Evolutionary conservation across 2,113 vertebrate species (phyloP).

Genomic region (Cyrtonyx montezumae): DNA sequence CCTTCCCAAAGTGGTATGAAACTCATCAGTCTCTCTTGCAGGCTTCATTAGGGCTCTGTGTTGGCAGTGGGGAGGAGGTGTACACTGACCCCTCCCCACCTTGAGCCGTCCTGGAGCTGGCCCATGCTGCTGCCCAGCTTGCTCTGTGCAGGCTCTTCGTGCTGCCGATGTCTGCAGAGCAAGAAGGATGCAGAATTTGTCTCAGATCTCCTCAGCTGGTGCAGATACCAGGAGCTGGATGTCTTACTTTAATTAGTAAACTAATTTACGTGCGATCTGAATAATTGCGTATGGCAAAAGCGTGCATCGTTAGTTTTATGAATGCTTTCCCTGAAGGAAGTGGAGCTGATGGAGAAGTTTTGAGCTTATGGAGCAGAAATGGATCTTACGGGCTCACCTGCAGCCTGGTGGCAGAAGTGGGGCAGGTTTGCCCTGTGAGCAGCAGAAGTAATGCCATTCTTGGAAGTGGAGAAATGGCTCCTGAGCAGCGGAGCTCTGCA

Average conservation of each 20-base stretch:
- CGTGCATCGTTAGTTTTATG: rapidly evolving
- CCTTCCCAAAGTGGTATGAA: background rate
- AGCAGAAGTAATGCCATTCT: background rate
- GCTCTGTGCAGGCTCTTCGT: background rate
- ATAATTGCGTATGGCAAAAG: background rate
- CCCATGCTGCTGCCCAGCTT: background rate
- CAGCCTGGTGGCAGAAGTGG: rapidly evolving
- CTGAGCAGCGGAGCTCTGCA: rapidly evolving
- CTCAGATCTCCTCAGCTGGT: background rate
- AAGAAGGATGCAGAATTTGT: background rate
- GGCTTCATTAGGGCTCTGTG: rapidly evolving
- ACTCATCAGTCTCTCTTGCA: background rate
- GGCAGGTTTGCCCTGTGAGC: background rate
- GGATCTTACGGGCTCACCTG: rapidly evolving
- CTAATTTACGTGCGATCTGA: rapidly evolving
- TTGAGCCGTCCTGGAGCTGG: background rate
- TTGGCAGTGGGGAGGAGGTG: rapidly evolving
- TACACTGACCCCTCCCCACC: background rate
- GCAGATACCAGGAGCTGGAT: background rate
- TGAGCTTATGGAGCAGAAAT: background rate
- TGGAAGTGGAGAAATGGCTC: background rate
- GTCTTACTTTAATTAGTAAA: background rate
- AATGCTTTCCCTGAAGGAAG: background rate
- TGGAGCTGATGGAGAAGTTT: background rate
- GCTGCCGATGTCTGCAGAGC: background rate